A percentile compares a stretch with the other conserved stretches of the same genome.
Evolutionary conservation across 2,797 vertebrate species (phyloP).

Genomic region (Silurus aristotelis): DNA sequence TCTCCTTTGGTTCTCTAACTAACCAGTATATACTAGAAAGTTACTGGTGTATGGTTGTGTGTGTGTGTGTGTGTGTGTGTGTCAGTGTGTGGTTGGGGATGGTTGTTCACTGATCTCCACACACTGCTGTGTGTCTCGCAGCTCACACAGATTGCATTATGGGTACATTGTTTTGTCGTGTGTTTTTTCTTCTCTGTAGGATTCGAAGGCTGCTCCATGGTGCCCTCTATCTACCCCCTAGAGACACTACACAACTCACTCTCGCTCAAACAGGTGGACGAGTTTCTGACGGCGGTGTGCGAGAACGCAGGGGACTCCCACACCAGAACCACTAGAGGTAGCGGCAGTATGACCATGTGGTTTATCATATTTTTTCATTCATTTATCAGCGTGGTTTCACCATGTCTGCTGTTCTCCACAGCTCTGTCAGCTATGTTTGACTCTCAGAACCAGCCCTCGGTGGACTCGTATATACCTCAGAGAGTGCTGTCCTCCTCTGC

Average conservation of each 20-base stretch:
- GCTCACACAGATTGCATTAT: slow-evolving; percentile 34
- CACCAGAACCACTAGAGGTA: slow-evolving; percentile 84
- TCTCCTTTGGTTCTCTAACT: slow-evolving; percentile 40
- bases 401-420: slow-evolving; percentile 49
- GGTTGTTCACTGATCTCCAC: background rate
- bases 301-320: slow-evolving; percentile 82
- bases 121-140: slow-evolving; percentile 24
- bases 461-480: slow-evolving; percentile 86
- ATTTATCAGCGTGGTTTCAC: background rate
- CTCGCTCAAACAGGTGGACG: slow-evolving; percentile 91
- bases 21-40: slow-evolving; percentile 40
- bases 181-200: slow-evolving; percentile 72
- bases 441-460: slow-evolving; percentile 80
- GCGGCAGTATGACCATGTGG: background rate
- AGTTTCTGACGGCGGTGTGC: slow-evolving; percentile 87
- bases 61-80: background rate
- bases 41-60: background rate
- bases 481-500: slow-evolving; percentile 82
- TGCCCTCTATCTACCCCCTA: slow-evolving; percentile 95
- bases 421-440: slow-evolving; percentile 85
- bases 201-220: slow-evolving; percentile 99
- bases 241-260: slow-evolving; percentile 98
- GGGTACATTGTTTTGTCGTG: slow-evolving; percentile 24
- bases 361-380: background rate
- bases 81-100: slow-evolving; percentile 3